phyloP scores from a whole-genome alignment of 1,140 invertebrate genomes.

The Drosophila sp. region DNA sequence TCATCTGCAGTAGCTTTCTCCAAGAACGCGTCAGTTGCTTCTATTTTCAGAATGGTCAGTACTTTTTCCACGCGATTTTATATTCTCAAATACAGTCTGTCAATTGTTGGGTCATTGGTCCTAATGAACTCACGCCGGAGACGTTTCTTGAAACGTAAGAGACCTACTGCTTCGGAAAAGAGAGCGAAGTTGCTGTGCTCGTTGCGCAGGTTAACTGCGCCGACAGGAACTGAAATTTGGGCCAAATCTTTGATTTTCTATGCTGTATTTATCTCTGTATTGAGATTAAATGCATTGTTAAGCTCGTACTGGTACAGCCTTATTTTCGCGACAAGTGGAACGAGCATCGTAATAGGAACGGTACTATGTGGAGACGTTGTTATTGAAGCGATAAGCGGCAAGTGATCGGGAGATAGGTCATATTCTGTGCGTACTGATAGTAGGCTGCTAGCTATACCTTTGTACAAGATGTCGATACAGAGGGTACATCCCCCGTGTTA shows the following conservation, averaged over 20 bases:
- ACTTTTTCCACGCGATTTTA: no score
- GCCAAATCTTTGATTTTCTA: not conserved
- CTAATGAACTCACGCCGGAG: no score
- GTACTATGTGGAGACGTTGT: not conserved
- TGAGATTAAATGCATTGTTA: constrained; percentile 4
- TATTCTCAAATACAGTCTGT: no score
- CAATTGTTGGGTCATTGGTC: no score
- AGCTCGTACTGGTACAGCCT: not conserved
- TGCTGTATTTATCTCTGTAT: not conserved
- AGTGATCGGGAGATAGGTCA: not conserved
- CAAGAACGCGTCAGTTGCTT: no score
- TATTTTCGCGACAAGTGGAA: not conserved
- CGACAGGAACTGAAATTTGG: constrained; percentile 1
- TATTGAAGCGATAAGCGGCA: not conserved
- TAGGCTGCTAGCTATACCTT: not conserved
- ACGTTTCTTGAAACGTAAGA: no score
- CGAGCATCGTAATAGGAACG: not conserved
- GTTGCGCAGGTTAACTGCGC: not conserved
- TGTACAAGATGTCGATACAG: not conserved
- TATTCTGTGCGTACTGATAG: not conserved
- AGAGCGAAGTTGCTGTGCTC: not conserved
- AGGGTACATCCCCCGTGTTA: not conserved
- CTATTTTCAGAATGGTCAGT: no score
- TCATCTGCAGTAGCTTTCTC: no score
- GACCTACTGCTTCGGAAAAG: not conserved